phyloP scores from a whole-genome alignment of 2,113 vertebrate species.

The Okapia johnstoni region DNA sequence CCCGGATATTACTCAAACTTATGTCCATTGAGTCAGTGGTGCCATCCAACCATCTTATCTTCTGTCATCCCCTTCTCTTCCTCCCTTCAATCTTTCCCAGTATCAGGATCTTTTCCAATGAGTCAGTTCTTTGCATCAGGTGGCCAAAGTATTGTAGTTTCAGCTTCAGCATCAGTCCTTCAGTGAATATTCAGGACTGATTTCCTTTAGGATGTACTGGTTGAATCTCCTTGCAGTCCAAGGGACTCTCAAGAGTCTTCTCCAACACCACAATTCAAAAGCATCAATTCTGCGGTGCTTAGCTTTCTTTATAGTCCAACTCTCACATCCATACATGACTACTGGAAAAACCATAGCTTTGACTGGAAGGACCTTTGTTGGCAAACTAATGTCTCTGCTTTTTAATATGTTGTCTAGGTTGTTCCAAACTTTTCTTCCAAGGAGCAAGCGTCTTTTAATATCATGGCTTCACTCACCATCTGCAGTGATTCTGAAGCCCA shows the following conservation, averaged over 20 bases:
- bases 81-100: neutral
- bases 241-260: neutral
- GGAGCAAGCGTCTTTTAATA: neutral
- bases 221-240: neutral
- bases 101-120: neutral
- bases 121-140: fast-evolving
- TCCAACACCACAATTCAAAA: neutral
- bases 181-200: neutral
- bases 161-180: neutral
- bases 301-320: neutral
- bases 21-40: neutral
- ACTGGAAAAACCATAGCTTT: neutral
- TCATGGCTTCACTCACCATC: neutral
- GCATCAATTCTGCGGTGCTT: neutral
- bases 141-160: neutral
- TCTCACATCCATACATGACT: neutral
- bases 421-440: neutral
- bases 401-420: neutral
- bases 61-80: neutral
- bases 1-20: neutral
- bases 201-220: neutral
- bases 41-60: neutral
- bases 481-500: neutral
- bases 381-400: neutral
- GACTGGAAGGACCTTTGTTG: neutral